Base-by-base conservation (phyloP, 2,888 invertebrate genomes). In the Zygogramma bicolorata region DNA sequence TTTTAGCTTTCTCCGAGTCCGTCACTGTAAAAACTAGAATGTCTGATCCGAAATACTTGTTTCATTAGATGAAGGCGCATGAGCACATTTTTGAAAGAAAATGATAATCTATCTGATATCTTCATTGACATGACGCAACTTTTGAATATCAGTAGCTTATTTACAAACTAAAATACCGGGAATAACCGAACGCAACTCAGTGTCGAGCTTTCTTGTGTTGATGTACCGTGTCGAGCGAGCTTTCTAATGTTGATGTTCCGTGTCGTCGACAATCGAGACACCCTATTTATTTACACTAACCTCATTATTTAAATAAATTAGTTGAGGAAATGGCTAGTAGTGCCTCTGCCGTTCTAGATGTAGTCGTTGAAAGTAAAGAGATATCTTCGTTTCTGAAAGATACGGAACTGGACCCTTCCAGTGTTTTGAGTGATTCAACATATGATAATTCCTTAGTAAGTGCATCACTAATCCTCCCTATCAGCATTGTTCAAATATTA, bases 291-390 rank as follows among this genome's bases (percentile, higher is more conserved):
- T 53, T 53, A 53, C 13, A 53, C 53, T 53, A 53, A 53, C 53
- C 53, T 58, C 20, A 42, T 38, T 53, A 61, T 57, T 49, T 57
- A 69, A 38, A 38, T 38, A 65, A 65, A 65, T 20, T 69, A 22
- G 25, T 34, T 46, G 29, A 59, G 40, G 68, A 71, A 71, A 82
- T 81, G 81, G 79, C 79, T 69, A 82, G 78, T 75, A 85, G 82
- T 79, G 82, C 84, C 60, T 86, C 87, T 31, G 88, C 88, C 25
- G 85, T 88, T 69, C 81, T 88, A 77, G 87, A 88, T 80, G 87
- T 88, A 67, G 85, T 87, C n/a, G 83, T 85, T 25, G 87, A 88
- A 82, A 86, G 82, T 74, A 87, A 86, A 77, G 86, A 86, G 75
- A 85, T 87, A 60, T 80, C 84, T 15, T 80, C 84, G 10, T 80